Evolutionary conservation across 2,113 vertebrate species (phyloP), one percentile per base, ranked within the genome.

Genomic region (Hippocampus guttulatus): DNA sequence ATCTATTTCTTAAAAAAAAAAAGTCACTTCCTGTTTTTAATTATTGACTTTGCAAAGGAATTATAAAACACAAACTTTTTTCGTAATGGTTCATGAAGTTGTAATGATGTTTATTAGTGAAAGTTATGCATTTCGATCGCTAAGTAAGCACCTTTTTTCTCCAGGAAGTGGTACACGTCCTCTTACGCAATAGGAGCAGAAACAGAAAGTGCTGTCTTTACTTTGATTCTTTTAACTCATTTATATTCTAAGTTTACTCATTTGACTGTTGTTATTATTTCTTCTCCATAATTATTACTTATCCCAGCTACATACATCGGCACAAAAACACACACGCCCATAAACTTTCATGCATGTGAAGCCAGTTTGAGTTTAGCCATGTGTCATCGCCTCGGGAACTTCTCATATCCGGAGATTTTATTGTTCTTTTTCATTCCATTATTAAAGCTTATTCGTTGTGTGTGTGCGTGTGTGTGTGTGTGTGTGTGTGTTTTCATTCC

Each of bases 401-500:
- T 51, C 33, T 67, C 65, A 67, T 67, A 67, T 67, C 65, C 65
- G 43, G 65, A 67, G 65, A 27, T 67, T 67, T 67, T 51, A 47
- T 47, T 67, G 65, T 47, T 67, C 23, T 51, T 51, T 67, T 67
- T 67, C 30, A n/a, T 68, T 68, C 25, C 27, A 21, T 33, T 54
- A 45, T 68, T 68, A 33, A 68, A n/a, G 54, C 64, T 74, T 69
- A 57, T 51, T 64, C 72, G 40, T 77, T 70, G 73, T 78, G 68
- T 77, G 82, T 75, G 63, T 60, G 60, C 68, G 27, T 75, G 77
- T 75, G 79, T 70, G 73, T 78, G 68, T 77, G 82, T 75, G 63
- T 60, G 60, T 70, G 27, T 52, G 67, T 69, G 62, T 68, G 64
- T 70, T 73, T 38, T 67, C 25, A 41, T 72, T 73, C 72, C 15